phyloP scores from a whole-genome alignment of 2,797 vertebrate species.

The Pitangus sulphuratus region DNA sequence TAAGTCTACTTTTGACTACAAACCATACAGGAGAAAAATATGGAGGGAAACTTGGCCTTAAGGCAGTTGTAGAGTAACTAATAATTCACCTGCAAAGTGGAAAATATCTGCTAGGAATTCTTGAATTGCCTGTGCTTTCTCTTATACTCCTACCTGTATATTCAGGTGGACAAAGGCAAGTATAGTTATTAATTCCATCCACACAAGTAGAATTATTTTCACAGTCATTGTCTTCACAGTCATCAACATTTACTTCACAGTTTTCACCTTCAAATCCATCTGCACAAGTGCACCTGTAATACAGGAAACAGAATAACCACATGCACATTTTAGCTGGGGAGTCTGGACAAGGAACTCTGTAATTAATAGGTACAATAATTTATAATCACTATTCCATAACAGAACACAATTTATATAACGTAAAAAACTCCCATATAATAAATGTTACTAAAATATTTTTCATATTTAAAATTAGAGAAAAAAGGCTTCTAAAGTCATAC shows the following conservation, averaged over 20 bases:
- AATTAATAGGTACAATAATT: background rate
- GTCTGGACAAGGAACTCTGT: background rate
- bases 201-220: slow-evolving; percentile 98
- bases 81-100: background rate
- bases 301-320: background rate
- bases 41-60: background rate
- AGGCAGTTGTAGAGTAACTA: background rate
- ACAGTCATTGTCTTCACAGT: slow-evolving; percentile 98
- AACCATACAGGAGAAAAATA: background rate
- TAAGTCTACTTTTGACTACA: background rate
- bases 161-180: slow-evolving; percentile 93
- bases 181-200: slow-evolving; percentile 98
- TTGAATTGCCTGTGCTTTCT: background rate
- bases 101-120: background rate
- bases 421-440: background rate
- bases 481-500: background rate
- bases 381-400: background rate
- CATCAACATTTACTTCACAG: slow-evolving; percentile 94
- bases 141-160: slow-evolving; percentile 90
- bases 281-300: slow-evolving; percentile 91
- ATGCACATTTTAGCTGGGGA: background rate
- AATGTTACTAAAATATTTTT: background rate
- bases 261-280: slow-evolving; percentile 95
- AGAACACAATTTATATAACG: background rate
- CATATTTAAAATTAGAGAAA: background rate